Base-by-base conservation (phyloP, 2,888 invertebrate species). In the Cephus rjabovi region DNA sequence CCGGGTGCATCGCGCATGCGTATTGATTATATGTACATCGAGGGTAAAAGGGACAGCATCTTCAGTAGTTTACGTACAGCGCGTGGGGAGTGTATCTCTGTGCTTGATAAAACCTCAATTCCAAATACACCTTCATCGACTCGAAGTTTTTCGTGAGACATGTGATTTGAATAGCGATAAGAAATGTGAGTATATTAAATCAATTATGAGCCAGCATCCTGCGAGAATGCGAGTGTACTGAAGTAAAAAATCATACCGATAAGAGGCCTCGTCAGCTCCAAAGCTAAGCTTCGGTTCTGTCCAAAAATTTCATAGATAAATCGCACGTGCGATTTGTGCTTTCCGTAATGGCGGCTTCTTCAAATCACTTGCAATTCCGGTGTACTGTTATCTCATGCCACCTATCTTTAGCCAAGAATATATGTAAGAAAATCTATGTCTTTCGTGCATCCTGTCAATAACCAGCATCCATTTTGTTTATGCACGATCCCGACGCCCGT, bases 401-500 rank as follows among this genome's bases (percentile, higher is more conserved):
- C 9, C 23, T 56, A 56, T 56, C 56, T 9, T 56, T 56, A 23
- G 56, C 23, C 23, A 56, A 9, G 23, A 56, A 23, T 56, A 56
- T 56, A 56, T 56, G 9, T 56, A 2, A 23, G 23, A 56, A 71
- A 71, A 71, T 71, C 9, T 23, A 71, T 37, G 71, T n/a, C 23
- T 56, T 56, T 35, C 70, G 73, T 79, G 80, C 82, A 79, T 79
- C 79, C 81, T 84, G 83, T 84, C 84, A 84, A 84, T 83, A 80
- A 80, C 79, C 73, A 82, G 78, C 88, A 88, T 87, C 88, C 88
- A 88, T 88, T 86, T 88, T 88, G 88, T 88, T 88, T 88, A 88
- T 84, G 86, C 85, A 82, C 80, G 79, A 78, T 74, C 81, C 77
- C 78, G 33, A 71, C 71, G 80, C 80, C 82, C 86, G 80, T 86